phyloP scores from a whole-genome alignment of 2,888 invertebrate species.

The Heliconius ismenius region DNA sequence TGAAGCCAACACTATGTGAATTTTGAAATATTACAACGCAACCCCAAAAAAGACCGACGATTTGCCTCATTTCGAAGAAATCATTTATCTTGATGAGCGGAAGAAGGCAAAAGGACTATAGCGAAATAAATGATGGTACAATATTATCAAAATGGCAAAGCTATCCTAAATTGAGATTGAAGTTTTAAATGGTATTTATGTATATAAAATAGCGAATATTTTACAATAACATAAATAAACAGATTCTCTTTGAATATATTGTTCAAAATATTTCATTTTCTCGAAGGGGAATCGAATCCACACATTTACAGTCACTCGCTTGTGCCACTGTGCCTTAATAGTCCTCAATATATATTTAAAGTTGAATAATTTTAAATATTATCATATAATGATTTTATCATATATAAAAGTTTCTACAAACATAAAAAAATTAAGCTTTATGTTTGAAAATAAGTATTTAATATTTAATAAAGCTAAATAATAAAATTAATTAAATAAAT shows the following conservation, averaged over 20 bases:
- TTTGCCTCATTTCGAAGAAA: constrained; percentile 26
- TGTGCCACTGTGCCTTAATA: not conserved
- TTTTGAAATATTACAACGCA: not conserved
- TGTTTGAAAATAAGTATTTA: too few species aligned
- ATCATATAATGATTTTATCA: too few species aligned
- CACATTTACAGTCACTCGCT: not conserved
- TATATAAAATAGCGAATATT: not conserved
- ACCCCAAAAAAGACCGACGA: constrained; percentile 16
- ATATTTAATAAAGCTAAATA: too few species aligned
- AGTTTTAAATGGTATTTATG: not conserved
- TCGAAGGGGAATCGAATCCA: not conserved
- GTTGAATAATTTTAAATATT: too few species aligned
- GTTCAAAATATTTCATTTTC: not conserved
- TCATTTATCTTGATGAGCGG: constrained; percentile 28
- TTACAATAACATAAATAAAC: not conserved
- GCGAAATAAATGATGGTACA: constrained; percentile 20
- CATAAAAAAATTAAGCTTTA: too few species aligned
- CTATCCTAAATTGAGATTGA: constrained; percentile 8
- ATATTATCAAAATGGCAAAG: constrained; percentile 10
- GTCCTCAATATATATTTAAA: not conserved
- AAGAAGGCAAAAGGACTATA: constrained; percentile 14
- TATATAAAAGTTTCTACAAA: too few species aligned
- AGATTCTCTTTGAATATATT: too few species aligned
- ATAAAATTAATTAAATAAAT: not conserved
- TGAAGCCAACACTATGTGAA: not conserved